Base-by-base conservation (phyloP, 2,113 vertebrate species). In the Neomonachus schauinslandi region DNA sequence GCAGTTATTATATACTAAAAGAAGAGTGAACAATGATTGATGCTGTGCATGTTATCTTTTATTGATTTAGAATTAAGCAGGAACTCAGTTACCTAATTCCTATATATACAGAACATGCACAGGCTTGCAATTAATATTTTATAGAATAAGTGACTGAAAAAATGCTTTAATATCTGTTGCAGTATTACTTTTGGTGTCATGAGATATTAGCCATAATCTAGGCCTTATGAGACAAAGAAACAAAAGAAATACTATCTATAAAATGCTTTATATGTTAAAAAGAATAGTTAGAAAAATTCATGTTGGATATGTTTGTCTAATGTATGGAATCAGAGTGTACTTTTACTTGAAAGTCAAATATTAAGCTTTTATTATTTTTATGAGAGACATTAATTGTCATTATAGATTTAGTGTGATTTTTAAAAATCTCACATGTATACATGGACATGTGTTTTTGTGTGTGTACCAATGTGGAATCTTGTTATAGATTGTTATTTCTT, bases 91-190 rank as follows among this genome's bases (percentile, higher is more conserved):
- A 98, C 98, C 98, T 99, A 99, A 99, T 99, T 98, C 97, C 96
- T 97, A 79, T 98, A 98, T 98, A 98, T 97, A 99, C 98, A 98
- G 97, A 97, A 98, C 98, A 98, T 98, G 97, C 98, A 98, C 97
- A 97, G 97, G 80, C 98, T 98, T 98, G 93, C 98, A 99, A 99
- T 99, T 99, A 99, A 99, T 99, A 99, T 99, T 99, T 99, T 99
- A 99, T 99, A 98, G 98, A 98, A 99, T 99, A 99, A 99, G 99
- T 99, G 99, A 98, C 98, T 99, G 98, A 98, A 98, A 99, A 99
- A 98, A 98, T 98, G 98, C 98, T 98, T 98, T 99, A 99, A 99
- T 99, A 99, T 99, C 98, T 99, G 97, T 98, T 99, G 98, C 97
- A 98, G 98, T 98, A 99, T 98, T 99, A 98, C 98, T 99, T 99